Evolutionary conservation across 2,113 vertebrate genomes (phyloP).

Genomic region (Vidua chalybeata): DNA sequence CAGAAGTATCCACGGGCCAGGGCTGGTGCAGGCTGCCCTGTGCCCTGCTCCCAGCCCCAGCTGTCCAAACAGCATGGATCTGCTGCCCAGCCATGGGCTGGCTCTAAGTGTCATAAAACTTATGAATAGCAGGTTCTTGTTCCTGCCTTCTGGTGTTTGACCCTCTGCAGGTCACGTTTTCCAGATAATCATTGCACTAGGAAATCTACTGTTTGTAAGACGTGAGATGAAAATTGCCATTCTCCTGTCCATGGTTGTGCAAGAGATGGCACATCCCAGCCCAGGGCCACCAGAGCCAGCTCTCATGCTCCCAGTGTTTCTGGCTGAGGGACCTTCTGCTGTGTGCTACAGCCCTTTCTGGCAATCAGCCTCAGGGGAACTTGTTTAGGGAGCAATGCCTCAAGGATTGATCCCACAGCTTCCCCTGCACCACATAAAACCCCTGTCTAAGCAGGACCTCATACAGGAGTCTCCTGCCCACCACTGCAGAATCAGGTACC

Average conservation of each 20-base stretch:
- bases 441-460: background rate
- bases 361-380: accelerated
- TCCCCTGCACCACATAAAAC: background rate
- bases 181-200: background rate
- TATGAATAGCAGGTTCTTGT: background rate
- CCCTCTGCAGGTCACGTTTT: background rate
- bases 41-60: background rate
- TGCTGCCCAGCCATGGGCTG: background rate
- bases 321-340: background rate
- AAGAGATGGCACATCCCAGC: accelerated
- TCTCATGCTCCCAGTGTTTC: background rate
- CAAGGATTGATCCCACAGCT: background rate
- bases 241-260: background rate
- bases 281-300: background rate
- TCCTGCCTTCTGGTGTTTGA: background rate
- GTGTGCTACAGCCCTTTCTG: background rate
- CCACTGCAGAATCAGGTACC: background rate
- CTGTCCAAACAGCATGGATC: background rate
- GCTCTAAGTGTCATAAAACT: background rate
- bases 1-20: background rate
- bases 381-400: background rate
- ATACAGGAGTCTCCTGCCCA: background rate
- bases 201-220: background rate
- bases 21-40: background rate
- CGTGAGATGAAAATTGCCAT: accelerated